Evolutionary conservation across 1,140 invertebrate genomes (phyloP).

Genomic region (Aphaenogaster floridana): DNA sequence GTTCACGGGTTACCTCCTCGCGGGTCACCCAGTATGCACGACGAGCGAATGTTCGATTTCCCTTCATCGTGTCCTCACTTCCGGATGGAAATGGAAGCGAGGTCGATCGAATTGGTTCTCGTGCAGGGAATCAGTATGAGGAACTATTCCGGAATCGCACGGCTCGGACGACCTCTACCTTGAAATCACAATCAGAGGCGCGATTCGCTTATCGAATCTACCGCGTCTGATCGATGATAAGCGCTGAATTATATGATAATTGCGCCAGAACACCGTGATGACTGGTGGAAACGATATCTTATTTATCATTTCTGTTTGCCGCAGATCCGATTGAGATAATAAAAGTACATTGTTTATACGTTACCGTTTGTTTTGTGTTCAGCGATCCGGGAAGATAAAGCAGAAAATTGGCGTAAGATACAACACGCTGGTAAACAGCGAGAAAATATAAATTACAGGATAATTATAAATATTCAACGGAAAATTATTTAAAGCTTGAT

Average conservation of each 20-base stretch:
- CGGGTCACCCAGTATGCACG: background rate
- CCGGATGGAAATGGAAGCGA: slow-evolving; percentile 78
- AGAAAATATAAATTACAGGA: background rate
- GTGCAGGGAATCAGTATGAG: slow-evolving; percentile 53
- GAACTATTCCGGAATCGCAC: slow-evolving; percentile 69
- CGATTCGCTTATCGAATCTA: slow-evolving; percentile 38
- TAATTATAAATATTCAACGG: slow-evolving; percentile 23
- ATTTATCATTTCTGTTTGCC: slow-evolving; percentile 40
- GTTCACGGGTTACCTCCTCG: background rate
- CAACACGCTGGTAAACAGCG: background rate
- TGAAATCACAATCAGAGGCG: slow-evolving; percentile 65
- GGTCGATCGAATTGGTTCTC: slow-evolving; percentile 71
- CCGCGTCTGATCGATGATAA: slow-evolving; percentile 64
- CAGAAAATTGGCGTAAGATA: slow-evolving; percentile 4
- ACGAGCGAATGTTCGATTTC: slow-evolving; percentile 73
- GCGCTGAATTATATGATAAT: slow-evolving; percentile 55
- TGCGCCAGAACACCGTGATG: slow-evolving; percentile 23
- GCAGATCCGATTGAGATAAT: slow-evolving; percentile 6
- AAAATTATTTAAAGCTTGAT: slow-evolving; percentile 4
- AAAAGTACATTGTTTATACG: slow-evolving; percentile 38
- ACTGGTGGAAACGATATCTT: slow-evolving; percentile 25
- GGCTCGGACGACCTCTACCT: slow-evolving; percentile 68
- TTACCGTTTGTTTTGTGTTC: background rate
- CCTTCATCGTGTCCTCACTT: slow-evolving; percentile 75
- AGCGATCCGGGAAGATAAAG: background rate